Evolutionary conservation across 2,113 vertebrate species (phyloP).

Genomic region (Apaloderma vittatum): DNA sequence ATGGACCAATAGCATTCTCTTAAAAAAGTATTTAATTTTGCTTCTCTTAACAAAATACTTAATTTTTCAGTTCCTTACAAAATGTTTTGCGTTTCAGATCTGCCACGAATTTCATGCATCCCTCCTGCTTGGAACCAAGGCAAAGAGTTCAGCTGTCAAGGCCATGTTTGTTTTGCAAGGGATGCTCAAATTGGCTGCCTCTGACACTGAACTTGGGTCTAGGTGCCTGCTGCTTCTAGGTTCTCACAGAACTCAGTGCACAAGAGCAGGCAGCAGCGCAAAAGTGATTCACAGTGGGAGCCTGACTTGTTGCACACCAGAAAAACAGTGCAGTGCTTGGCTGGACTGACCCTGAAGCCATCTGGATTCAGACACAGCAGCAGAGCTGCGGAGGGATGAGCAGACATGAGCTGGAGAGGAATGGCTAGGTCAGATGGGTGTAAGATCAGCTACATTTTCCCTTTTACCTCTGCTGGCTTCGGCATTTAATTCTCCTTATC

Average conservation of each 20-base stretch:
- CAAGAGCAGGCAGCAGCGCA: neutral
- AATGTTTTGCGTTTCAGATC: neutral
- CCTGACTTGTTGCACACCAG: neutral
- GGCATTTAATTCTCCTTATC: neutral
- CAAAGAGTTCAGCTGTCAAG: neutral
- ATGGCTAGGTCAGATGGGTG: neutral
- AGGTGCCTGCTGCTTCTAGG: neutral
- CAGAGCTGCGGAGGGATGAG: neutral
- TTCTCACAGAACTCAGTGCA: accelerated
- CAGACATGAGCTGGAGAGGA: neutral
- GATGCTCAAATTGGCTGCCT: neutral
- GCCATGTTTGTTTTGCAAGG: neutral
- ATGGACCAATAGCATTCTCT: neutral
- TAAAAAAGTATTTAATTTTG: neutral
- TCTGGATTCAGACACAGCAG: neutral
- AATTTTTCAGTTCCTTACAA: neutral
- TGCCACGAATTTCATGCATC: neutral
- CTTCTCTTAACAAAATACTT: neutral
- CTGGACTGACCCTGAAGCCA: neutral
- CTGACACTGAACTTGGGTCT: neutral
- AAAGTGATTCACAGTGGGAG: neutral
- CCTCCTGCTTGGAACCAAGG: neutral
- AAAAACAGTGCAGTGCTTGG: neutral
- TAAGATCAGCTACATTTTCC: neutral
- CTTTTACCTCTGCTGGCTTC: neutral